These are phyloP conservation scores for Xestia c-nigrum DNA, from an alignment of 2,888 invertebrate genomes.

Conservation along the genomic window DNA sequence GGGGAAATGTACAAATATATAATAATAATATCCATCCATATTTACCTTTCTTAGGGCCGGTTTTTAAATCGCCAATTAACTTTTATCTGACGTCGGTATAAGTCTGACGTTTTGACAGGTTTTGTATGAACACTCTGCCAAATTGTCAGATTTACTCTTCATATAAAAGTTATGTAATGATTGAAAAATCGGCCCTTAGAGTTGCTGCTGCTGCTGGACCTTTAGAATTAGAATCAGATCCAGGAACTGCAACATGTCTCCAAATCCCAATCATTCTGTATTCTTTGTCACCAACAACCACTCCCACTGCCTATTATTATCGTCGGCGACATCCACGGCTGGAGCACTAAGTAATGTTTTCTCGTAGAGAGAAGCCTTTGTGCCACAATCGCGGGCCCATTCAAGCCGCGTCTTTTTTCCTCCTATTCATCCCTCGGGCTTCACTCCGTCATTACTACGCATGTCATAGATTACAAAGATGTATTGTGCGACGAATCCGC, in stretches of 20 bases:
- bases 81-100: too few relatives aligned
- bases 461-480: slow-evolving; percentile 66
- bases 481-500: slow-evolving; percentile 60
- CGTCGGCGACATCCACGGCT: slow-evolving; percentile 25
- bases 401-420: slow-evolving; percentile 72
- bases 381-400: slow-evolving; percentile 74
- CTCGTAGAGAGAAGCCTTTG: slow-evolving; percentile 69
- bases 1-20: too few relatives aligned
- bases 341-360: slow-evolving; percentile 72
- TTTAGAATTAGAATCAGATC: neutral
- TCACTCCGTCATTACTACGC: slow-evolving; percentile 69
- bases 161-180: too few relatives aligned
- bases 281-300: slow-evolving; percentile 11
- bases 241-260: neutral
- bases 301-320: slow-evolving; percentile 44
- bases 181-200: neutral
- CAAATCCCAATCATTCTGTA: slow-evolving; percentile 16
- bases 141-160: too few relatives aligned
- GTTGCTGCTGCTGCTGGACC: neutral
- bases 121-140: too few relatives aligned
- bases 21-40: too few relatives aligned
- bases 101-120: too few relatives aligned
- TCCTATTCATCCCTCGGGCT: slow-evolving; percentile 68
- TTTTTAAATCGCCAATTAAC: too few relatives aligned
- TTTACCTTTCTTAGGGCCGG: too few relatives aligned